Evolutionary conservation across 2,113 vertebrate species (phyloP).

Genomic region (Brienomyrus brachyistius): DNA sequence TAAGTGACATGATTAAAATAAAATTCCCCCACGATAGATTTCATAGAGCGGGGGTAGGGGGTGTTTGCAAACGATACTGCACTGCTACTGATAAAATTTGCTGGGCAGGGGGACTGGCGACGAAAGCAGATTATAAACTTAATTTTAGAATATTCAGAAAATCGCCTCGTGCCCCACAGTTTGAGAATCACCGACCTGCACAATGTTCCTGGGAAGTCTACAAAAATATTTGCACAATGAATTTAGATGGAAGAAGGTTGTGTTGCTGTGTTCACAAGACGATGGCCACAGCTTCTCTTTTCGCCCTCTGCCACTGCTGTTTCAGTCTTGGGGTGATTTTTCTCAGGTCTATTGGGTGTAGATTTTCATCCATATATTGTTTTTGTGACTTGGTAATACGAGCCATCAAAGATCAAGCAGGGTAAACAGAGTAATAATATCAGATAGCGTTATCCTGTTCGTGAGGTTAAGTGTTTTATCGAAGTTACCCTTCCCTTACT

Average conservation of each 20-base stretch:
- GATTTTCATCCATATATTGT: background rate
- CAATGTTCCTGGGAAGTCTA: background rate
- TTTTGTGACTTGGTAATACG: background rate
- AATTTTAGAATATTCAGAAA: background rate
- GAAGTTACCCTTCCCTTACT: background rate
- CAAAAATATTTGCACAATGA: background rate
- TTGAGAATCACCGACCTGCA: background rate
- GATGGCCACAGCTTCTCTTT: background rate
- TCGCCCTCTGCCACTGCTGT: background rate
- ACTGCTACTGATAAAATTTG: background rate
- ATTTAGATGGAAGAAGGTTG: background rate
- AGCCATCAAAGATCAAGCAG: background rate
- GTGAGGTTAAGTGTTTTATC: background rate
- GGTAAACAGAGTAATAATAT: background rate
- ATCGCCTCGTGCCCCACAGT: background rate
- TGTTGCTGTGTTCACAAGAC: background rate
- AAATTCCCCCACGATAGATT: background rate
- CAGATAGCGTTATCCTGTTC: background rate
- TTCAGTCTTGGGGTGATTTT: background rate
- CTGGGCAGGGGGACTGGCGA: background rate
- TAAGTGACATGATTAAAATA: background rate
- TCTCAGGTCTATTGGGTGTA: background rate
- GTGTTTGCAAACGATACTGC: background rate
- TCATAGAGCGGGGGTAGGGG: background rate
- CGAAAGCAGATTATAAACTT: background rate